Conservation (phyloP, 1,140 invertebrate genomes). For the Phthorimaea operculella region DNA sequence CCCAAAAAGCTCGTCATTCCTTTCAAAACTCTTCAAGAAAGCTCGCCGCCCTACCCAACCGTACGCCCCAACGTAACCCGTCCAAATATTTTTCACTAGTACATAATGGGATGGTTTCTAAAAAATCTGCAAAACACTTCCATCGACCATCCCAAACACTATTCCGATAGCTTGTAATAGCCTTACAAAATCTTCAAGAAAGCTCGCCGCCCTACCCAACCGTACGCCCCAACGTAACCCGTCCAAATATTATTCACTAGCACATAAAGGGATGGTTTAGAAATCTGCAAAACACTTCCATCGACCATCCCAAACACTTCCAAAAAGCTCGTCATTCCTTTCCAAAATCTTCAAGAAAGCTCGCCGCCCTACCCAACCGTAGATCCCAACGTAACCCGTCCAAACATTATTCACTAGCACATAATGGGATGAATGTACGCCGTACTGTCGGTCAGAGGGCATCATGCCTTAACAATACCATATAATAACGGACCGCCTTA, state of each 20-base stretch:
- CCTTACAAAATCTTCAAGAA: too few relatives aligned
- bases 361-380: slow-evolving; percentile 12
- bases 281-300: not conserved
- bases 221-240: slow-evolving; percentile 24
- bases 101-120: slow-evolving; percentile 32
- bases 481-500: slow-evolving; percentile 17
- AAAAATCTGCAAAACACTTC: not conserved
- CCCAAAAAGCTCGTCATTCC: too few relatives aligned
- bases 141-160: too few relatives aligned
- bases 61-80: slow-evolving; percentile 24
- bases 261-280: slow-evolving; percentile 40
- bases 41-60: slow-evolving; percentile 2
- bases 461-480: slow-evolving; percentile 38
- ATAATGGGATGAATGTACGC: slow-evolving; percentile 58
- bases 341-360: not conserved
- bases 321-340: too few relatives aligned
- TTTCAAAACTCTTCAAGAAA: not conserved
- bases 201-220: slow-evolving; percentile 1
- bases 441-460: slow-evolving; percentile 50
- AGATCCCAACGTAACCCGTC: slow-evolving; percentile 20
- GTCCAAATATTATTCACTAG: slow-evolving; percentile 43
- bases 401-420: slow-evolving; percentile 46
- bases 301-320: too few relatives aligned
- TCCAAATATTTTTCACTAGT: slow-evolving; percentile 44
- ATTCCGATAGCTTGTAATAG: too few relatives aligned